phyloP scores from a whole-genome alignment of 2,888 invertebrate genomes.

The Agrotis puta region DNA sequence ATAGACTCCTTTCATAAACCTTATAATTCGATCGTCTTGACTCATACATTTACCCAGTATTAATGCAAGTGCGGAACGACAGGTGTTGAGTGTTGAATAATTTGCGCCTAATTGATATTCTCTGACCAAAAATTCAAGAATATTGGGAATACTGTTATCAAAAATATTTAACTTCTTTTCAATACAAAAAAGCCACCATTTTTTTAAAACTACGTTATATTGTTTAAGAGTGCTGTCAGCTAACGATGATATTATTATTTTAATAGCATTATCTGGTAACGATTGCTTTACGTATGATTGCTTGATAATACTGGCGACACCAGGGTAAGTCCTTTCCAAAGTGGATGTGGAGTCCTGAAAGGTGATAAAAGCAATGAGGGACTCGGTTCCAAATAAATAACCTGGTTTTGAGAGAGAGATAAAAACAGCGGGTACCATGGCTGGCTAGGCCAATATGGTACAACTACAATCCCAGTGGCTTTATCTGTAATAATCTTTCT shows the following conservation, averaged over 20 bases:
- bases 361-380: neutral
- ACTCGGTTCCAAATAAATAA: slow-evolving; percentile 1
- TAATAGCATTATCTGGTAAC: slow-evolving; percentile 1
- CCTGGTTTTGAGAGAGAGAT: neutral
- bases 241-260: neutral
- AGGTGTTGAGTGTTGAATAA: neutral
- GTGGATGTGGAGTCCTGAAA: neutral
- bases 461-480: neutral
- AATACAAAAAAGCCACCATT: neutral
- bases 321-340: slow-evolving; percentile 2
- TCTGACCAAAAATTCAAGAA: neutral
- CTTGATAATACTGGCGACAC: neutral
- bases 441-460: slow-evolving; percentile 8
- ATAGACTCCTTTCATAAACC: no score
- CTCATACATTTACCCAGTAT: no score
- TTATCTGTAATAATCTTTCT: neutral
- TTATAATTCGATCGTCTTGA: no score
- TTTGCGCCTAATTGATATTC: neutral
- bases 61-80: no score
- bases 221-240: neutral
- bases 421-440: neutral
- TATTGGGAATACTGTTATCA: neutral
- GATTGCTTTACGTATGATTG: neutral
- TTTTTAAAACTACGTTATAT: neutral
- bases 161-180: neutral